Conservation (phyloP, 1,140 invertebrate species). For the Cardiocondyla obscurior region DNA sequence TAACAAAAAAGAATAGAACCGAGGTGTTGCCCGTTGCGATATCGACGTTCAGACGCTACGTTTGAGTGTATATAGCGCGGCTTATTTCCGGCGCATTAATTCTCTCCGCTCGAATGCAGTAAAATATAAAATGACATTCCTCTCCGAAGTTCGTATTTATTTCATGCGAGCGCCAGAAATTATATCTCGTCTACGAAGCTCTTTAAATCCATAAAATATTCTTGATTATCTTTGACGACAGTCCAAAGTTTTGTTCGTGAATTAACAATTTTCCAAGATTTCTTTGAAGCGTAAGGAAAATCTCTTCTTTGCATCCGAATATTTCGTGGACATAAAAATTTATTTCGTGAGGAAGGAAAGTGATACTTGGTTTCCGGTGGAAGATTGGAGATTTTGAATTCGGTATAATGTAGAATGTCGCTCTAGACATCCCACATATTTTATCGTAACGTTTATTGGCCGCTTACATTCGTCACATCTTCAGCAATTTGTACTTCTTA, state of each 20-base stretch:
- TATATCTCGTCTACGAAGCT: neutral
- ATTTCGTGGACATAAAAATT: too few relatives aligned
- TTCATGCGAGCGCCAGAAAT: neutral
- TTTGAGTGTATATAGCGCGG: neutral
- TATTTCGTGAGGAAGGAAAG: too few relatives aligned
- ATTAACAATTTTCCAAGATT: neutral
- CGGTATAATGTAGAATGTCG: neutral
- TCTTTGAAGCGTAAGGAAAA: too few relatives aligned
- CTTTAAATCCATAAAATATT: neutral
- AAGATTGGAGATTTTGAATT: neutral
- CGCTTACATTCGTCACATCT: conserved; percentile 63
- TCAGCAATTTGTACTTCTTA: conserved; percentile 95
- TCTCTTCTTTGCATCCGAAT: too few relatives aligned
- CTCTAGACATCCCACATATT: neutral
- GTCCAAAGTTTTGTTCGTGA: neutral
- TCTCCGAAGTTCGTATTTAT: neutral
- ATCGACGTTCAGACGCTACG: conserved; percentile 28
- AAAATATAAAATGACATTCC: neutral
- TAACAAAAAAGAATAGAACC: neutral
- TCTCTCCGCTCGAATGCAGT: neutral
- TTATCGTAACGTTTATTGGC: conserved; percentile 30
- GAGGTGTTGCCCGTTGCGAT: conserved; percentile 8
- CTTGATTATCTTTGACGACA: neutral
- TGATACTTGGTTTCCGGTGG: too few relatives aligned
- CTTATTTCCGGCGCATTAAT: conserved; percentile 30